phyloP scores from a whole-genome alignment of 2,113 vertebrate genomes.

The Oncorhynchus masou region DNA sequence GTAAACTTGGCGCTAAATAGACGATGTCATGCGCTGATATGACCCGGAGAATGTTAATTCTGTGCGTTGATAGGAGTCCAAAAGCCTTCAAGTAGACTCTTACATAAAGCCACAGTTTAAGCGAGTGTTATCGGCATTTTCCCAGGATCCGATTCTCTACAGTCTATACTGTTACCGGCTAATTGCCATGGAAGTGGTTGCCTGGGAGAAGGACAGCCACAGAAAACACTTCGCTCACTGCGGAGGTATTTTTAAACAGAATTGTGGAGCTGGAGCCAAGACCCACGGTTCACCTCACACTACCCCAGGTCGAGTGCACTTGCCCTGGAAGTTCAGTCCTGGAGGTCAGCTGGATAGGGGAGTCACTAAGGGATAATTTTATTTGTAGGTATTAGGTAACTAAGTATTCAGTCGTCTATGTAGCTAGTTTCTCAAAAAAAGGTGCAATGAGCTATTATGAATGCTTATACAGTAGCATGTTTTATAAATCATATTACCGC shows the following conservation, averaged over 20 bases:
- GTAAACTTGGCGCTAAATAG: too few relatives aligned
- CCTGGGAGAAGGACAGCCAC: constrained; percentile 23
- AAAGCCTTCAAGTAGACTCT: background rate
- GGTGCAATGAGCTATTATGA: too few relatives aligned
- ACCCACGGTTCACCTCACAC: constrained; percentile 19
- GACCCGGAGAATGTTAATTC: background rate
- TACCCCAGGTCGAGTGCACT: background rate
- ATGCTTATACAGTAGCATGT: too few relatives aligned
- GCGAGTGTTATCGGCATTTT: constrained; percentile 27
- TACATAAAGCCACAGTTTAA: background rate
- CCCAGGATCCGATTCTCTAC: constrained; percentile 29
- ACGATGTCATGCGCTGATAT: too few relatives aligned
- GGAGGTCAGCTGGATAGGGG: too few relatives aligned
- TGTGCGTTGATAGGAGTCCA: background rate
- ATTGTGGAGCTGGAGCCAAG: constrained; percentile 22
- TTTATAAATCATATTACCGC: too few relatives aligned
- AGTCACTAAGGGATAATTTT: too few relatives aligned
- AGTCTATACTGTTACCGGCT: constrained; percentile 19
- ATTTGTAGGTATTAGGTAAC: too few relatives aligned
- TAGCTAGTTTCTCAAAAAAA: too few relatives aligned
- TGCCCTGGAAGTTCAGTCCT: background rate
- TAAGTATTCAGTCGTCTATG: too few relatives aligned
- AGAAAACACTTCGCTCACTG: constrained; percentile 28
- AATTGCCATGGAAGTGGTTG: constrained; percentile 36
- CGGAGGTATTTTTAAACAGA: constrained; percentile 47